These are phyloP conservation scores for Melanotaenia nigrans DNA, from an alignment of 2,797 vertebrate genomes.

Conservation along the genomic window DNA sequence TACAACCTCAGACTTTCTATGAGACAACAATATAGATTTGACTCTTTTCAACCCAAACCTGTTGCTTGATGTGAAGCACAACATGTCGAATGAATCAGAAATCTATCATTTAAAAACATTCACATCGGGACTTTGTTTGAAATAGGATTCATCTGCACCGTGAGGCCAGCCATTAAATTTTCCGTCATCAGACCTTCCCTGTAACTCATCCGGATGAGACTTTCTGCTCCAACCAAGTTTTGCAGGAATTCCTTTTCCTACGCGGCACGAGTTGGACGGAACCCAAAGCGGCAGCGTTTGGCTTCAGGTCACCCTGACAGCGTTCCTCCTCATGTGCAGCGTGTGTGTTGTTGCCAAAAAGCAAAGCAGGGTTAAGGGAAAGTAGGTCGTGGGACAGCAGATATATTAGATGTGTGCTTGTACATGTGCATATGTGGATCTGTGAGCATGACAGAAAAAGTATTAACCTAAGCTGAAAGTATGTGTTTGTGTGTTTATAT, in stretches of 20 bases:
- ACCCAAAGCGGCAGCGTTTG: neutral
- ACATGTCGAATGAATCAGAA: neutral
- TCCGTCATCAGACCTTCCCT: neutral
- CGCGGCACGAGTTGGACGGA: neutral
- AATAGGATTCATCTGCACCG: slow-evolving; percentile 7
- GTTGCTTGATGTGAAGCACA: neutral
- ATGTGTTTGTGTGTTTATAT: slow-evolving; percentile 9
- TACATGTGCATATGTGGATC: slow-evolving; percentile 25
- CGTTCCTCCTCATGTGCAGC: slow-evolving; percentile 57
- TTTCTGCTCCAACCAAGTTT: slow-evolving; percentile 14
- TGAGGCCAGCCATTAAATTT: neutral
- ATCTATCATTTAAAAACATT: neutral
- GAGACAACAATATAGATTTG: neutral
- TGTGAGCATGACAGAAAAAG: slow-evolving; percentile 5
- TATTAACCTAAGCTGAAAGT: slow-evolving; percentile 20
- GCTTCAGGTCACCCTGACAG: slow-evolving; percentile 22
- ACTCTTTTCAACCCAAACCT: neutral
- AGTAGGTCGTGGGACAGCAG: slow-evolving; percentile 68
- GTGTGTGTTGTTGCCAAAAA: slow-evolving; percentile 62
- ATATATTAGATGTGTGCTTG: slow-evolving; percentile 53
- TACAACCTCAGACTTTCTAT: neutral
- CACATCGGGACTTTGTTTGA: neutral
- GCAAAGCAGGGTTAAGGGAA: slow-evolving; percentile 61
- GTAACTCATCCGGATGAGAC: neutral
- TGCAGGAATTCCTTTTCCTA: slow-evolving; percentile 13